Conservation (phyloP, 2,113 vertebrate genomes). For the Melanostigma gelatinosum region DNA sequence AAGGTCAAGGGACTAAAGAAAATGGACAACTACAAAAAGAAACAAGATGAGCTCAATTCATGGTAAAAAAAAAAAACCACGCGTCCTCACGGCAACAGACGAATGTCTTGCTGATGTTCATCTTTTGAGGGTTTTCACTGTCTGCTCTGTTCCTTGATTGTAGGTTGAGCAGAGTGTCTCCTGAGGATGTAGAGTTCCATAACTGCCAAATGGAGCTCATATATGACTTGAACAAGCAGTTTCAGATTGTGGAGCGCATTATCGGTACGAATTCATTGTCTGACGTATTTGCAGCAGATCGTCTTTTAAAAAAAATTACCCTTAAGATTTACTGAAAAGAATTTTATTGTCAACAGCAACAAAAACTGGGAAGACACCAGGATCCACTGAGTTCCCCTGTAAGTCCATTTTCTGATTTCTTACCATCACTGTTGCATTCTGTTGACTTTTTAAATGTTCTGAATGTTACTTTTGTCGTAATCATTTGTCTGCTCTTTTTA, state of each 20-base stretch:
- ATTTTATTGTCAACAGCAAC: slow-evolving; percentile 83
- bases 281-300: not conserved
- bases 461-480: too few relatives aligned
- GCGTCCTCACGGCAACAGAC: rapidly evolving
- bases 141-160: slow-evolving; percentile 3
- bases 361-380: slow-evolving; percentile 91
- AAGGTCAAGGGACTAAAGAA: slow-evolving; percentile 98
- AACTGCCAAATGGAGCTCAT: slow-evolving; percentile 97
- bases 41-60: slow-evolving; percentile 93
- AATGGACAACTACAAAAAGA: slow-evolving; percentile 97
- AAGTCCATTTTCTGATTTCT: slow-evolving; percentile 51
- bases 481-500: not conserved
- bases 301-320: not conserved
- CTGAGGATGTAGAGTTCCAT: slow-evolving; percentile 97
- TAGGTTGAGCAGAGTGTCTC: slow-evolving; percentile 93
- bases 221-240: slow-evolving; percentile 94
- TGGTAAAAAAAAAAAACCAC: slow-evolving; percentile 82
- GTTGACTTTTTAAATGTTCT: too few relatives aligned
- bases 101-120: not conserved
- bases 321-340: not conserved
- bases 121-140: not conserved
- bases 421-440: not conserved
- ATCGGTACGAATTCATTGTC: slow-evolving; percentile 86
- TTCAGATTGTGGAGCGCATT: slow-evolving; percentile 95
- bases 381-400: slow-evolving; percentile 93